Base-by-base conservation (phyloP, 2,797 vertebrate species). In the Gobionotothen gibberifrons region DNA sequence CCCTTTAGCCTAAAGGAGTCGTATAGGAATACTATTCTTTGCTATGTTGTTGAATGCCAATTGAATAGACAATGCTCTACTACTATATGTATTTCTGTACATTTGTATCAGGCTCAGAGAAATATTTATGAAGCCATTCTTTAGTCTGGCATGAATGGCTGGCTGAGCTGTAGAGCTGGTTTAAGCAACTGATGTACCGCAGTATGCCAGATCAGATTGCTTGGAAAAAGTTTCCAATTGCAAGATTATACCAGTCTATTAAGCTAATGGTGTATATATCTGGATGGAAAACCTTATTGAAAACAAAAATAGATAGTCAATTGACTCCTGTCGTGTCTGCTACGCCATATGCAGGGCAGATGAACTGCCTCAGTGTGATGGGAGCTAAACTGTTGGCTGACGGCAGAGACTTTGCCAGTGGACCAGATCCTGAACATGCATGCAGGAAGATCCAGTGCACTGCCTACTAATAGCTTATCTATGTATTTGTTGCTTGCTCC, bases 401-500 rank as follows among this genome's bases (percentile, higher is more conserved):
- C 69, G 76, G 75, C 70, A 76, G 60, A 70, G 74, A 76, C 73
- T 75, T 78, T 49, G 70, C 48, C 63, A 17, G 55, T 86, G 84
- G 82, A 81, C 13, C 21, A 58, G 64, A 72, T 87, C 80, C 85
- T 87, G 72, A 64, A 54, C 62, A 46, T 62, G 64, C 81, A 81
- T 26, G 82, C 42, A 82, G 67, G 63, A 59, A 69, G 43, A 55
- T 74, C 29, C 17, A 4, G 65, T 77, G 80, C 42, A 0, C 22
- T 59, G 77, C 68, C 67, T 80, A 58, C 83, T 72, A 84, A 87
- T 77, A 4, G 53, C 14, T n/a, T 26, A 44, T 57, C 44, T 47
- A 11, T 61, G 6, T 19, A 9, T 68, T 67, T 59, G 51, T n/a
- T 71, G 17, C 49, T 26, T 62, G 17, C 49, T 62, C 47, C 44